phyloP scores from a whole-genome alignment of 92 coral and sea anemone species.

The Micromussa lordhowensis region DNA sequence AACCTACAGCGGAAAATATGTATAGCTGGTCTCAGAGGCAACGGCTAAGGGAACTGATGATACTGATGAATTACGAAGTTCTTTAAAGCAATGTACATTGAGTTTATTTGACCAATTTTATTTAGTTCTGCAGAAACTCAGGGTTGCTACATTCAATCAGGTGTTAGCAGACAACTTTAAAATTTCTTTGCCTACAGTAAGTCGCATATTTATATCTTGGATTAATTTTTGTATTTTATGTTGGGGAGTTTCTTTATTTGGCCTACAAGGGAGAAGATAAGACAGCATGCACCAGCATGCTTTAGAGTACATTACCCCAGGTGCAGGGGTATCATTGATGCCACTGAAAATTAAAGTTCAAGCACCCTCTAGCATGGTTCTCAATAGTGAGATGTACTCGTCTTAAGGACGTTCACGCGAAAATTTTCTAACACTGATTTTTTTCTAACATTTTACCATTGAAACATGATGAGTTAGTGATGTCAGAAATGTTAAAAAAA shows the following conservation, averaged over 20 bases:
- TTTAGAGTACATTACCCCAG: slow-evolving; percentile 26
- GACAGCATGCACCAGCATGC: slow-evolving; percentile 11
- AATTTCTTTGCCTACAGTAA: slow-evolving; percentile 40
- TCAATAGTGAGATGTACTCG: slow-evolving; percentile 7
- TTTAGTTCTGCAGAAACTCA: slow-evolving; percentile 27
- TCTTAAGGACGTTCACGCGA: no score
- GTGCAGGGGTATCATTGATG: slow-evolving; percentile 49
- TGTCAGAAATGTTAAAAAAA: no score
- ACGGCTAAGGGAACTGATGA: background rate
- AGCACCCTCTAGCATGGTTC: slow-evolving; percentile 42
- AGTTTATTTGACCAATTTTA: slow-evolving; percentile 44
- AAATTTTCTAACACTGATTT: no score
- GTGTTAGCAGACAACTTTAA: slow-evolving; percentile 42
- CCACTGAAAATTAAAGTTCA: slow-evolving; percentile 47
- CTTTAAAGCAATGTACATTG: slow-evolving; percentile 33
- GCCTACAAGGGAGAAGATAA: slow-evolving; percentile 1
- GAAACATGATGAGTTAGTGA: no score
- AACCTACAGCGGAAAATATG: slow-evolving; percentile 25
- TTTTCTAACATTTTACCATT: no score
- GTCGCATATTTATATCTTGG: slow-evolving; percentile 59
- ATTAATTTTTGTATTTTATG: slow-evolving; percentile 27
- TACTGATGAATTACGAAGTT: slow-evolving; percentile 1
- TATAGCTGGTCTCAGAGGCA: slow-evolving; percentile 14
- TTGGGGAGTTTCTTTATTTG: no score
- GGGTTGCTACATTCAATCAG: slow-evolving; percentile 61